Evolutionary conservation across 2,113 vertebrate genomes (phyloP).

Genomic region (Tetrax tetrax): DNA sequence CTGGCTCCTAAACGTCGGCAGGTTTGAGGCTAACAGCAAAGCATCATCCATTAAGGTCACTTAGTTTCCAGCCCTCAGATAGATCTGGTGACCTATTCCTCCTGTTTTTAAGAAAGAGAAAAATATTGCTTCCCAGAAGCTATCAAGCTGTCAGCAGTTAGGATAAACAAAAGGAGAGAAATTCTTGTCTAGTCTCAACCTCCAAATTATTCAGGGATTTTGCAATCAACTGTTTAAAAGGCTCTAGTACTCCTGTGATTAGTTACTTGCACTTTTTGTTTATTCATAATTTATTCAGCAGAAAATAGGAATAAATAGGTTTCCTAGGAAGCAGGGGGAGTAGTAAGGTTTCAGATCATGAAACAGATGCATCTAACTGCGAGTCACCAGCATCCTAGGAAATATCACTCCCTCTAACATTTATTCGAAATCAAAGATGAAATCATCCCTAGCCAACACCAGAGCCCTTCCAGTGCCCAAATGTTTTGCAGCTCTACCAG

Average conservation of each 20-base stretch:
- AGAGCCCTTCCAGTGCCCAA: neutral
- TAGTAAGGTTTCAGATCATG: neutral
- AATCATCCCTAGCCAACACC: neutral
- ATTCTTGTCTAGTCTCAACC: neutral
- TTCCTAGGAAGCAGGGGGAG: neutral
- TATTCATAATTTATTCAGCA: neutral
- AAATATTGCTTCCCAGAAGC: conserved; percentile 1
- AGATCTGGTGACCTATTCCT: neutral
- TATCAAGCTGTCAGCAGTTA: neutral
- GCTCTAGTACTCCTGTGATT: neutral
- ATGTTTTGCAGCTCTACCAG: neutral
- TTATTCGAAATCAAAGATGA: conserved; percentile 17
- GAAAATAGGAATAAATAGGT: neutral
- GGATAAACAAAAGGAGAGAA: neutral
- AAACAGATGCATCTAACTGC: conserved; percentile 30
- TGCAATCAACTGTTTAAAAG: neutral
- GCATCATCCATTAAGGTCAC: neutral
- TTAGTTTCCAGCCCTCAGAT: neutral
- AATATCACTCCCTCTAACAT: conserved; percentile 3
- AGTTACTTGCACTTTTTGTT: neutral
- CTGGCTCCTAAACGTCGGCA: neutral
- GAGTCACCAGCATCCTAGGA: conserved; percentile 16
- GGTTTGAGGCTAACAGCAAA: neutral
- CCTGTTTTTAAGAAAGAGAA: neutral
- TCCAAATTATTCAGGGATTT: neutral